Evolutionary conservation across 2,888 invertebrate species (phyloP).

Genomic region (Spodoptera exigua): DNA sequence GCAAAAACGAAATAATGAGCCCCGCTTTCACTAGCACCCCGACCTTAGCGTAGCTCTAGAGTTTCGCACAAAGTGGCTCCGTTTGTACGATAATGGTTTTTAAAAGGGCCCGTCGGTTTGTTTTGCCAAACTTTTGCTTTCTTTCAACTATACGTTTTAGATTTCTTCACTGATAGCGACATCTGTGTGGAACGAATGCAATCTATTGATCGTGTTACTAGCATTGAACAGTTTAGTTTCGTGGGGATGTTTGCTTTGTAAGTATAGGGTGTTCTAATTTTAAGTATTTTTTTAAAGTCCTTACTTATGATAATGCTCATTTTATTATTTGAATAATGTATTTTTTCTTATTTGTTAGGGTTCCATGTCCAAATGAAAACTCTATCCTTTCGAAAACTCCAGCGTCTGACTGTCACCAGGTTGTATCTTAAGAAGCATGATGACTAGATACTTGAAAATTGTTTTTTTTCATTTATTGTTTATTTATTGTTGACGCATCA

Average conservation of each 20-base stretch:
- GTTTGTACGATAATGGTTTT: slow-evolving; percentile 76
- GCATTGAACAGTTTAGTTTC: slow-evolving; percentile 7
- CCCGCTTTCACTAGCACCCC: slow-evolving; percentile 55
- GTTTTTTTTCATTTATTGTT: no score
- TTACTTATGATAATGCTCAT: no score
- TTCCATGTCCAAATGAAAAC: no score
- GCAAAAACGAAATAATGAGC: neutral
- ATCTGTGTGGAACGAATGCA: slow-evolving; percentile 41
- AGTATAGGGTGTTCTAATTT: no score
- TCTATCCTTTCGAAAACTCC: no score
- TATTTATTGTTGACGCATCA: no score
- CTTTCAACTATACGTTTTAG: slow-evolving; percentile 29
- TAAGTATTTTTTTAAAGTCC: no score
- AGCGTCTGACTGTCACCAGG: no score
- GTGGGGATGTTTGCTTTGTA: neutral
- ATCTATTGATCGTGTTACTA: slow-evolving; percentile 7
- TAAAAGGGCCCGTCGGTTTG: slow-evolving; percentile 67
- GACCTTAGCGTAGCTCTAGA: slow-evolving; percentile 62
- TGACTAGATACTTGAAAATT: no score
- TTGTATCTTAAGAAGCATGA: no score
- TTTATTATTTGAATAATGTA: no score
- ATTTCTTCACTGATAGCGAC: slow-evolving; percentile 26
- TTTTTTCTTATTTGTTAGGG: no score
- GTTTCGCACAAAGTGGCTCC: slow-evolving; percentile 74
- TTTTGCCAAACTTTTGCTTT: slow-evolving; percentile 59